phyloP scores from a whole-genome alignment of 2,797 vertebrate species.

The Gadopsis marmoratus region DNA sequence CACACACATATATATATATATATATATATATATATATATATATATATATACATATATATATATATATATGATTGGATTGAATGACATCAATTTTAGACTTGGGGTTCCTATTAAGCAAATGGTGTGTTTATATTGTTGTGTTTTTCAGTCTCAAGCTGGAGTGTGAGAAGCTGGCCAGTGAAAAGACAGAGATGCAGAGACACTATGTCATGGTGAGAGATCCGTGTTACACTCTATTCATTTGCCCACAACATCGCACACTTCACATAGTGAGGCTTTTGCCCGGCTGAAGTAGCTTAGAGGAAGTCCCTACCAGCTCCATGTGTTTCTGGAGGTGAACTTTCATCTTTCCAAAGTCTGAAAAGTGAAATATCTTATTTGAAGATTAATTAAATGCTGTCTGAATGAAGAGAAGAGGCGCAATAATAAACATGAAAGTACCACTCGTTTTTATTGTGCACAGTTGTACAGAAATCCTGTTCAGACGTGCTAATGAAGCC shows the following conservation, averaged over 20 bases:
- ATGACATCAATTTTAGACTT: background rate
- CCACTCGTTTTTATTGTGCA: slow-evolving; percentile 14
- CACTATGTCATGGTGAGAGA: slow-evolving; percentile 97
- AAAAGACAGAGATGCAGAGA: slow-evolving; percentile 98
- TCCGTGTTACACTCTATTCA: slow-evolving; percentile 3
- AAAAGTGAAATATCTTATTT: background rate
- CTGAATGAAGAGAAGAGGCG: background rate
- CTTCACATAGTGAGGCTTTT: slow-evolving; percentile 9
- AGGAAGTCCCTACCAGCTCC: slow-evolving; percentile 27
- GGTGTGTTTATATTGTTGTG: slow-evolving; percentile 17
- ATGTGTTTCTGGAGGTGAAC: slow-evolving; percentile 13
- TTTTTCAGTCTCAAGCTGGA: slow-evolving; percentile 94
- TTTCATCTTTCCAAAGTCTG: background rate
- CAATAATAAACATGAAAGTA: background rate
- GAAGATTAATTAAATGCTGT: background rate
- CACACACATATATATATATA: too few relatives aligned
- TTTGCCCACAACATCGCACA: background rate
- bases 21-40: too few relatives aligned
- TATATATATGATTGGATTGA: background rate
- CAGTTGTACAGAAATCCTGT: slow-evolving; percentile 3
- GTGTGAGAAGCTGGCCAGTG: slow-evolving; percentile 97
- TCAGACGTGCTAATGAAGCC: slow-evolving; percentile 3
- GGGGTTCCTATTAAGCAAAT: slow-evolving; percentile 13
- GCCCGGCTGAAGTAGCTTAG: slow-evolving; percentile 25
- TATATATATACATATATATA: too few relatives aligned